A percentile compares a stretch with the other conserved stretches of the same genome.
phyloP scores from a whole-genome alignment of 2,113 vertebrate species.

The Oceanodroma tethys region DNA sequence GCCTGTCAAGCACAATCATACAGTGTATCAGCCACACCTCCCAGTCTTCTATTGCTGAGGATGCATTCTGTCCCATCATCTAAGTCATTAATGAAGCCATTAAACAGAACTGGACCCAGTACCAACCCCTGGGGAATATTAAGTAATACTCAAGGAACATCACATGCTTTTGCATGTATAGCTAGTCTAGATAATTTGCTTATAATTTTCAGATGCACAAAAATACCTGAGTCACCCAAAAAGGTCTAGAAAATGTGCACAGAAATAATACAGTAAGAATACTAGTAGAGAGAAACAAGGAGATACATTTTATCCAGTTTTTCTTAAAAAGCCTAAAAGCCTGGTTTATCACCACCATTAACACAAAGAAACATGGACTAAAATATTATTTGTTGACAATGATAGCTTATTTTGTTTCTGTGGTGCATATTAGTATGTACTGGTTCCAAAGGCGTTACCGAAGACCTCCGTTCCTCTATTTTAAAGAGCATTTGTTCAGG shows the following conservation, averaged over 20 bases:
- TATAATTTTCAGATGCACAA: not conserved
- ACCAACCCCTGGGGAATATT: not conserved
- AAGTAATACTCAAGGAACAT: not conserved
- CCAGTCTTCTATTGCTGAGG: not conserved
- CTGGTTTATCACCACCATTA: not conserved
- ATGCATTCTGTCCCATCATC: not conserved
- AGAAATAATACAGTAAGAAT: not conserved
- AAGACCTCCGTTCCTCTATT: not conserved
- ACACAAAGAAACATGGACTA: not conserved
- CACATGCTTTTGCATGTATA: not conserved
- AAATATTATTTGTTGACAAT: not conserved
- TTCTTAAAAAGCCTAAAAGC: not conserved
- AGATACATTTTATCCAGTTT: not conserved
- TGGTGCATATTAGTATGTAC: no score
- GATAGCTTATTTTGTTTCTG: not conserved
- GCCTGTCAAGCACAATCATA: not conserved
- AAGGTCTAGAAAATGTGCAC: not conserved
- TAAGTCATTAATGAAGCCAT: not conserved
- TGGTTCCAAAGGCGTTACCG: not conserved
- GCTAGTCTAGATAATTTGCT: not conserved
- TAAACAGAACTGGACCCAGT: not conserved
- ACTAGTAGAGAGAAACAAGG: not conserved
- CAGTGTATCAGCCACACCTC: not conserved
- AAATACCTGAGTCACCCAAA: not conserved
- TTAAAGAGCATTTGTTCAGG: not conserved